A percentile compares a stretch with the other conserved stretches of the same genome.
Conservation (phyloP, 2,888 invertebrate genomes). For the Perizoma flavofasciatum region DNA sequence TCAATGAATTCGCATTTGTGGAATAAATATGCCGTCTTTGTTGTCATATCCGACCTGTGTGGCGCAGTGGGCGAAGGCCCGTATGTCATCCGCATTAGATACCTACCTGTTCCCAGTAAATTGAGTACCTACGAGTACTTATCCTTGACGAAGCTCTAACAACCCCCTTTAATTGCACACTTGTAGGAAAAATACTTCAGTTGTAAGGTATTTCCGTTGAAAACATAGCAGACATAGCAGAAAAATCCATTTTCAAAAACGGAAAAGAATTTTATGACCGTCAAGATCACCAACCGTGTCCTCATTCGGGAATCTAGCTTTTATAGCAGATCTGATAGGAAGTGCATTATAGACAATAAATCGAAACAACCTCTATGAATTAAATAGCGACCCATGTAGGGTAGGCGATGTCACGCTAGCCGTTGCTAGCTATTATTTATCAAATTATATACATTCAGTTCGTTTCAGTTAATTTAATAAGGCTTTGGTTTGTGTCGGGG, state of each 20-base stretch:
- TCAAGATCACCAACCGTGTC: no score
- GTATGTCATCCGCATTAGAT: slow-evolving; percentile 7
- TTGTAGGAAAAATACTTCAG: no score
- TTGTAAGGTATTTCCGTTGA: no score
- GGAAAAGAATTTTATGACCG: no score
- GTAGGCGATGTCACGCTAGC: slow-evolving; percentile 26
- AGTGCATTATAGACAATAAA: slow-evolving; percentile 25
- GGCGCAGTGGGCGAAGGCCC: no score
- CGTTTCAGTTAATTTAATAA: no score
- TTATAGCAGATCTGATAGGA: slow-evolving; percentile 10
- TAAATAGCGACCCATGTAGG: slow-evolving; percentile 25
- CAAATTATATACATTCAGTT: slow-evolving; percentile 4
- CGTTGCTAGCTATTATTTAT: slow-evolving; percentile 24
- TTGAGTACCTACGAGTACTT: no score
- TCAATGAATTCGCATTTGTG: slow-evolving; percentile 30
- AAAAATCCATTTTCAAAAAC: no score
- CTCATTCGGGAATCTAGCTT: background rate
- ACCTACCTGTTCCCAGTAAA: background rate
- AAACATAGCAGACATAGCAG: no score
- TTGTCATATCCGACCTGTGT: slow-evolving; percentile 1
- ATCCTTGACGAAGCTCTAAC: no score
- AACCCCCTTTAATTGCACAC: no score
- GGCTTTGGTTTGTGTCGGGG: background rate
- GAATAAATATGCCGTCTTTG: slow-evolving; percentile 8
- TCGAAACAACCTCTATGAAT: slow-evolving; percentile 25